Base-by-base conservation (phyloP, 2,888 invertebrate species). In the Caprella mutica region DNA sequence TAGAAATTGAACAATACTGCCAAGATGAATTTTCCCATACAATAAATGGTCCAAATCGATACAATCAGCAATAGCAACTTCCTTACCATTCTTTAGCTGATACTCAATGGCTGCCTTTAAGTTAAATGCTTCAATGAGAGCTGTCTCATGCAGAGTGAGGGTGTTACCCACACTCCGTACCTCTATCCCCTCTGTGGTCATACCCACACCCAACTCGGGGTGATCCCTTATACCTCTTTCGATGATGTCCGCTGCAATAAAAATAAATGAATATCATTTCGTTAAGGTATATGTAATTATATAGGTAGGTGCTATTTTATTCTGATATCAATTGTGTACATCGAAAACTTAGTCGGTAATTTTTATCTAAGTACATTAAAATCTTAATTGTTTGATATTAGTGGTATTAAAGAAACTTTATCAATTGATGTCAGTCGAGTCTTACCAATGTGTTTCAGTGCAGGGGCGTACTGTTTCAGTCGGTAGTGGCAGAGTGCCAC, bases 81-180 rank as follows among this genome's bases (percentile, higher is more conserved):
- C 69, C 73, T 72, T 68, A 78, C 86, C 77, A 72, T 91, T 88
- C 72, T 86, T 86, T 52, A 87, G 79, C 71, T 93, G 90, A 74
- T 91, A 98, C 74, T 97, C 96, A 68, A 98, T 92, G 4, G 97
- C 97, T 9, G 97, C 94, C 77, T 97, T 97, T 23, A 98, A 78
- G 76, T 98, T 98, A 70, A 97, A 92, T 0, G 97, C 96, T 76
- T 98, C 98, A 12, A 98, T 90, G 3, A 98, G 79, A 21, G 94
- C 93, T 3, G 97, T 96, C 72, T 96, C 86, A 69, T 97, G 94
- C 58, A 98, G 77, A 1, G 86, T 86, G 58, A 91, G 75, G 1
- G 93, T 91, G 73, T 96, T 96, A 0, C 97, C 97, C 33, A 98
- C 96, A 70, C 94, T 94, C 64, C 94, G 81, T 0, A 92, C 87